Evolutionary conservation across 2,888 invertebrate genomes (phyloP).

Genomic region (Polydrusus tereticollis): DNA sequence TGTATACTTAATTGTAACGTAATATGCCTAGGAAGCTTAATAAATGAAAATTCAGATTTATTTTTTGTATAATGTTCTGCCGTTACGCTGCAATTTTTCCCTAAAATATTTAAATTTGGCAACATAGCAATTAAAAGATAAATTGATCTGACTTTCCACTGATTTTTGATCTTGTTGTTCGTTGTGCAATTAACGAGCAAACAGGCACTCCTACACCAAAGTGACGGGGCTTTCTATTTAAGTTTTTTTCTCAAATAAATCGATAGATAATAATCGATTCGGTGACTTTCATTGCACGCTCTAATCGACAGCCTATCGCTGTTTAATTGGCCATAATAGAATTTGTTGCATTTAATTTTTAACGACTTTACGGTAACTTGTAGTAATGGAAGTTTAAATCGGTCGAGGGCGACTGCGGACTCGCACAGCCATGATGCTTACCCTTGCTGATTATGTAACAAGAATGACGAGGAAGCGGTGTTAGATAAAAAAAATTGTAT

Average conservation of each 20-base stretch:
- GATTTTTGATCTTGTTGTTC: conserved; percentile 47
- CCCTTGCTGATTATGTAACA: too few relatives aligned
- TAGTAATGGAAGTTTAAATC: too few relatives aligned
- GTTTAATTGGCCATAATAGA: not conserved
- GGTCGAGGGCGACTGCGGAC: too few relatives aligned
- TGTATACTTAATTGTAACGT: too few relatives aligned
- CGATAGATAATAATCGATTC: not conserved
- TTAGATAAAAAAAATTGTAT: too few relatives aligned
- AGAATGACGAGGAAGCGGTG: too few relatives aligned
- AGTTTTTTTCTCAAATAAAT: conserved; percentile 20
- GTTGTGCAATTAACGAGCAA: conserved; percentile 43
- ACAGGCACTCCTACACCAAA: conserved; percentile 44
- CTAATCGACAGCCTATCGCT: not conserved
- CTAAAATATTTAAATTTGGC: conserved; percentile 1
- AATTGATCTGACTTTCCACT: conserved; percentile 40
- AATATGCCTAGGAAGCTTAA: too few relatives aligned
- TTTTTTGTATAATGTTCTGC: too few relatives aligned
- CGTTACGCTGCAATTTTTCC: not conserved
- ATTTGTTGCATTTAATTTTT: too few relatives aligned
- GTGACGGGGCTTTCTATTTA: conserved; percentile 45
- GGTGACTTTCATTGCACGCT: conserved; percentile 19
- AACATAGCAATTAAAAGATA: conserved; percentile 38
- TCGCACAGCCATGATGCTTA: too few relatives aligned
- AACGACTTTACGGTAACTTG: too few relatives aligned
- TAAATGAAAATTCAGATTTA: too few relatives aligned